These are phyloP conservation scores for Papilio elwesi DNA, from an alignment of 2,888 invertebrate genomes.

Conservation along the genomic window DNA sequence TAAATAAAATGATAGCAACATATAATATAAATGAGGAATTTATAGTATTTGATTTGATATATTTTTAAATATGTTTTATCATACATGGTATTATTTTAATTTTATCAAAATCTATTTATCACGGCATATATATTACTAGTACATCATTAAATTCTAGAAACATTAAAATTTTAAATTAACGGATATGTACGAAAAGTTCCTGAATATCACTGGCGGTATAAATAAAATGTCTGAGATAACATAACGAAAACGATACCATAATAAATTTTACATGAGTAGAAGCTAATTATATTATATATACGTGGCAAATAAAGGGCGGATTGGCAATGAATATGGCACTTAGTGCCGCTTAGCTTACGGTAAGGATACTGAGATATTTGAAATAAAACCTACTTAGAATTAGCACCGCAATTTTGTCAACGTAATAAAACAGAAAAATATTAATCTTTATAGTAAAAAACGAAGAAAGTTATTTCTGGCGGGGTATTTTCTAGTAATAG, in stretches of 20 bases:
- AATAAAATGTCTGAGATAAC: constrained; percentile 37
- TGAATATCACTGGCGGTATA: constrained; percentile 40
- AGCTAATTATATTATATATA: constrained; percentile 39
- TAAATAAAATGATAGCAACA: not conserved
- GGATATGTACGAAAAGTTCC: constrained; percentile 14
- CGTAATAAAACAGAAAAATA: not conserved
- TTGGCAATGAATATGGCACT: constrained; percentile 57
- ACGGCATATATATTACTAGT: constrained; percentile 2
- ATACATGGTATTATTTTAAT: not conserved
- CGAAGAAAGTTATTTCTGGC: not conserved
- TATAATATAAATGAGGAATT: not conserved
- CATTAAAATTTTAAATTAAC: not conserved
- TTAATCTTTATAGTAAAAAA: not conserved
- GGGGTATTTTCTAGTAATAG: not conserved
- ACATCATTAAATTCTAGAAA: not conserved
- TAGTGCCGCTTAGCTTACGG: constrained; percentile 56
- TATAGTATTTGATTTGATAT: not conserved
- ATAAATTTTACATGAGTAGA: constrained; percentile 37
- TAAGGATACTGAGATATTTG: constrained; percentile 41
- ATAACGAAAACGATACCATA: constrained; percentile 38
- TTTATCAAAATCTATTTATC: constrained; percentile 8
- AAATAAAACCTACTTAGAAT: constrained; percentile 19
- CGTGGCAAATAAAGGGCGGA: constrained; percentile 55
- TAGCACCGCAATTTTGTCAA: constrained; percentile 39
- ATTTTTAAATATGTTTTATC: not conserved